Evolutionary conservation across 1,140 invertebrate genomes (phyloP), one percentile per base, ranked within the genome.

Genomic region (Cherax destructor): DNA sequence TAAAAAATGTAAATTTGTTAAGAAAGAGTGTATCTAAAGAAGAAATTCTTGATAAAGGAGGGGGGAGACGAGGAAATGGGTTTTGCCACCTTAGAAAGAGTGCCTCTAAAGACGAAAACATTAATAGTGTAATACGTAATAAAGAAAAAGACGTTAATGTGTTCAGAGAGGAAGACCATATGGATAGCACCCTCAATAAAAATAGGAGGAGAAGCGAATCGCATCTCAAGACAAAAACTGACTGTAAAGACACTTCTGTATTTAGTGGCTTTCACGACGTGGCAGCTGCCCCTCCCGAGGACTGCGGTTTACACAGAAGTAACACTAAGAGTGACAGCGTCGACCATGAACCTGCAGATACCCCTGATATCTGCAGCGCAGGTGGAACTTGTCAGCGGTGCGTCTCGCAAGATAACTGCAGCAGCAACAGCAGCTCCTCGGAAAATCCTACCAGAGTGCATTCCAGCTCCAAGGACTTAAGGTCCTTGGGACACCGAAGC

Each of bases 381-480:
- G 18, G 18, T 21, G 21, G 21, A 18, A 18, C 65, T 6, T 16
- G 65, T 21, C 16, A 11, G 5, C 69, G 24, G 69, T 74, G 24
- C n/a, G 24, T 30, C n/a, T 74, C 69, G 2, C 69, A 7, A 6
- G 80, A 6, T 41, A 5, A 6, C 49, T 47, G 41, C 47, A 49
- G 47, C 11, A 30, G 52, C 56, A 74, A 61, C 79, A 59, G 79
- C 24, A 89, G 24, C 88, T n/a, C 5, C 4, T 65, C 50, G 5
- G 86, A 72, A 9, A 16, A 21, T 24, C 47, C 76, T 65, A 69
- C 41, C 16, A 88, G 74, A 10, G 21, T 41, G 9, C 77, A 41
- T 24, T 65, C 10, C 87, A 91, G 90, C 90, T 21, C 52, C 30
- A 88, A n/a, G 79, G 83, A 85, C 56, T 41, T 83, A 50, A 50